Evolutionary conservation across 2,888 invertebrate species (phyloP).

Genomic region (Ametastegia equiseti): DNA sequence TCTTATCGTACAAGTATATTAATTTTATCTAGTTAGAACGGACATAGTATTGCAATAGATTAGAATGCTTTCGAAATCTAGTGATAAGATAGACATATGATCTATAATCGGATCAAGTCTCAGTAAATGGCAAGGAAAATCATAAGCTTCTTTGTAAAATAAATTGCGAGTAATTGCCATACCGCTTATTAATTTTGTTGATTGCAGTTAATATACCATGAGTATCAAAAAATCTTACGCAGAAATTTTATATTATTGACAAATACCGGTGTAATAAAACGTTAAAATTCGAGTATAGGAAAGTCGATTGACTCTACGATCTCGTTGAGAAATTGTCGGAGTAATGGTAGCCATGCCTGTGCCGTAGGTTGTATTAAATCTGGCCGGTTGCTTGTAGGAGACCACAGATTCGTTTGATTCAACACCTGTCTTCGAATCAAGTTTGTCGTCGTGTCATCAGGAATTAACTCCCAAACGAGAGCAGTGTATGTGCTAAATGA

Average conservation of each 20-base stretch:
- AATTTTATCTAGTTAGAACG: too few relatives aligned
- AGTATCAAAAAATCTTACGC: neutral
- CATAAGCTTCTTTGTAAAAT: too few relatives aligned
- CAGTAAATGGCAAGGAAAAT: too few relatives aligned
- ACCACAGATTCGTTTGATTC: neutral
- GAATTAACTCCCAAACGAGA: constrained; percentile 4
- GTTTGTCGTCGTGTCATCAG: neutral
- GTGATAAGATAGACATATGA: too few relatives aligned
- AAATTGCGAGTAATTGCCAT: neutral
- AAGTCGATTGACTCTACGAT: neutral
- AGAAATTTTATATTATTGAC: neutral
- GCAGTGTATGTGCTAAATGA: neutral
- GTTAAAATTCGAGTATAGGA: neutral
- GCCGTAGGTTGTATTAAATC: neutral
- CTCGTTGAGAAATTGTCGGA: constrained; percentile 4
- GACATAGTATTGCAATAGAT: too few relatives aligned
- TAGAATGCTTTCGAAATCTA: too few relatives aligned
- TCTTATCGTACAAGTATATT: too few relatives aligned
- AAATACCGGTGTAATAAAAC: neutral
- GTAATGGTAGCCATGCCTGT: constrained; percentile 7
- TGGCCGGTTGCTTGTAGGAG: neutral
- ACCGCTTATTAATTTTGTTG: neutral
- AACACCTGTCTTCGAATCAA: neutral
- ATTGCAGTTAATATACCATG: neutral
- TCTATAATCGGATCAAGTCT: too few relatives aligned